Evolutionary conservation across 2,888 invertebrate genomes (phyloP).

Genomic region (Theretra japonica): DNA sequence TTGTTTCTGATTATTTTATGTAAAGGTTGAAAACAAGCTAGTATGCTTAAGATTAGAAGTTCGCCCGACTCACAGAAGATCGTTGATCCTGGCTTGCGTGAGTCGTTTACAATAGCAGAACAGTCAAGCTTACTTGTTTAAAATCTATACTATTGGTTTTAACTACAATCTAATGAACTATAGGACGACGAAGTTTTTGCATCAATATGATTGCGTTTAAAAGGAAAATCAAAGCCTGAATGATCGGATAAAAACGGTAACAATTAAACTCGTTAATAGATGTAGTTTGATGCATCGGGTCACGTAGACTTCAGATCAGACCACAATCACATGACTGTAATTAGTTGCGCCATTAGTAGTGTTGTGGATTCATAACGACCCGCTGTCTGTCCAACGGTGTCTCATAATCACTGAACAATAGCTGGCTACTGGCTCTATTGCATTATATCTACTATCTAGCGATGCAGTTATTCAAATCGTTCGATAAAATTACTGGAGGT

Average conservation of each 20-base stretch:
- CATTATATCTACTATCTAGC: slow-evolving; percentile 14
- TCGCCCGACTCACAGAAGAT: no score
- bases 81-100: no score
- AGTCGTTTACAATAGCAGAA: no score
- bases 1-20: no score
- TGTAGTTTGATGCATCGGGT: not conserved
- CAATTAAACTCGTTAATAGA: not conserved
- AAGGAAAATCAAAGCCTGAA: not conserved
- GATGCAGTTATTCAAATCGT: slow-evolving; percentile 5
- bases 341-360: not conserved
- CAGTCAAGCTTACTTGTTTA: no score
- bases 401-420: not conserved
- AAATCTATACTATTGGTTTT: no score
- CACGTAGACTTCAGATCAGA: not conserved
- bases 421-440: not conserved
- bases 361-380: not conserved
- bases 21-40: no score
- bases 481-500: not conserved
- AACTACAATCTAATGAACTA: no score
- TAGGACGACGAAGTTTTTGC: not conserved
- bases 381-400: not conserved
- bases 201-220: not conserved
- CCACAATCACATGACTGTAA: not conserved
- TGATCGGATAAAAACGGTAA: not conserved
- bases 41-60: no score